These are phyloP conservation scores for Anableps anableps DNA, from an alignment of 2,797 vertebrate genomes.

Conservation along the genomic window DNA sequence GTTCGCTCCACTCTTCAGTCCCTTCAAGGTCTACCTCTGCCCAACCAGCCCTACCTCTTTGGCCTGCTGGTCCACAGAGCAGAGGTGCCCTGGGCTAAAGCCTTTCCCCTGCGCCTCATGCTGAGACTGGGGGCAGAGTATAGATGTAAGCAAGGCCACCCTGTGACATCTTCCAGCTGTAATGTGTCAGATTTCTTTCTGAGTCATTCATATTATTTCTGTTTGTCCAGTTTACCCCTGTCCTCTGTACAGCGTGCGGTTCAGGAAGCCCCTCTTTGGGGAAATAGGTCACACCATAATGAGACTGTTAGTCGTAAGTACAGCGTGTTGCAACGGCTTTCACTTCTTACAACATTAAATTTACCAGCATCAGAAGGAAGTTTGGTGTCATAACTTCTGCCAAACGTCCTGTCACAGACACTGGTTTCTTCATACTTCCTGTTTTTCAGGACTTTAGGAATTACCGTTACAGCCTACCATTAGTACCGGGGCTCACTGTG, in stretches of 20 bases:
- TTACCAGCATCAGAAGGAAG: neutral
- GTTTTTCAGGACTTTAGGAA: slow-evolving; percentile 94
- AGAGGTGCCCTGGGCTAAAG: slow-evolving; percentile 97
- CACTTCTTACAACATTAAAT: neutral
- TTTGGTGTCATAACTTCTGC: neutral
- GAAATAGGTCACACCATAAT: slow-evolving; percentile 98
- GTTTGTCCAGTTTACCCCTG: slow-evolving; percentile 91
- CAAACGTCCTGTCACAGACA: slow-evolving; percentile 1
- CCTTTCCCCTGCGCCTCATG: slow-evolving; percentile 96
- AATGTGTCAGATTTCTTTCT: neutral
- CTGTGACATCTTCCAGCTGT: neutral
- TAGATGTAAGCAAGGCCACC: slow-evolving; percentile 85
- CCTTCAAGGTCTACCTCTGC: slow-evolving; percentile 94
- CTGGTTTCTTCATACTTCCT: slow-evolving; percentile 7
- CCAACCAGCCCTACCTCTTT: slow-evolving; percentile 94
- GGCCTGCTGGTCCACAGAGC: slow-evolving; percentile 96
- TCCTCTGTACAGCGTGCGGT: slow-evolving; percentile 96
- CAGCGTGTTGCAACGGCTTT: slow-evolving; percentile 4
- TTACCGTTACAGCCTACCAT: slow-evolving; percentile 96
- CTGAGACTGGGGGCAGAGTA: slow-evolving; percentile 96
- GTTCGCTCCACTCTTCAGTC: slow-evolving; percentile 95
- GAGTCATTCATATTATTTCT: slow-evolving; percentile 11
- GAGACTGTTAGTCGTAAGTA: slow-evolving; percentile 96
- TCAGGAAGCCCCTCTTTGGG: slow-evolving; percentile 95
- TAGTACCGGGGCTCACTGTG: slow-evolving; percentile 93